These are phyloP conservation scores for Silvanus unidentatus DNA, from an alignment of 2,888 invertebrate species.

Conservation along the genomic window DNA sequence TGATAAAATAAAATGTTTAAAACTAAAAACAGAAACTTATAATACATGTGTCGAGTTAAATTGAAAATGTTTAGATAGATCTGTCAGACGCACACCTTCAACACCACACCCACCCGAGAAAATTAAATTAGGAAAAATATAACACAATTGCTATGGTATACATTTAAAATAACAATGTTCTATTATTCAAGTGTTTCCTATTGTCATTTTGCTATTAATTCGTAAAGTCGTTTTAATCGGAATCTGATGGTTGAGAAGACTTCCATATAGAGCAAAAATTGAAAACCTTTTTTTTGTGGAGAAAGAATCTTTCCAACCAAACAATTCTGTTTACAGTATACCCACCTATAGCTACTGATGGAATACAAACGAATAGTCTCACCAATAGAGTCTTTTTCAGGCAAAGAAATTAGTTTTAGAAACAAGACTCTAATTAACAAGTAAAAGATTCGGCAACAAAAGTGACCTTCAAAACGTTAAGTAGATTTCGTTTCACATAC, in stretches of 20 bases:
- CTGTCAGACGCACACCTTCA: conserved; percentile 27
- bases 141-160: conserved; percentile 6
- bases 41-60: conserved; percentile 20
- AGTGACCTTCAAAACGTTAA: conserved; percentile 33
- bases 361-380: too few species aligned
- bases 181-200: too few species aligned
- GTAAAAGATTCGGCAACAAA: conserved; percentile 33
- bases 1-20: conserved; percentile 4
- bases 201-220: too few species aligned
- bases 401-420: conserved; percentile 23
- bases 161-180: too few species aligned
- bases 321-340: too few species aligned
- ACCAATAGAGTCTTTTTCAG: too few species aligned
- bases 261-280: too few species aligned
- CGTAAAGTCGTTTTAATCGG: too few species aligned
- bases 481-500: conserved; percentile 35
- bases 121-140: conserved; percentile 30
- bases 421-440: conserved; percentile 34
- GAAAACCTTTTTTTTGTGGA: too few species aligned
- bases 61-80: conserved; percentile 30
- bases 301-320: background rate
- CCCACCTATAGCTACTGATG: too few species aligned
- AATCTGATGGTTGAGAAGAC: too few species aligned
- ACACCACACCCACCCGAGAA: conserved; percentile 27
- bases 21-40: conserved; percentile 18